A percentile compares a stretch with the other conserved stretches of the same genome.
These are phyloP conservation scores for Coelogynopora nodosa DNA, from an alignment of 2,888 invertebrate genomes.

Conservation along the genomic window DNA sequence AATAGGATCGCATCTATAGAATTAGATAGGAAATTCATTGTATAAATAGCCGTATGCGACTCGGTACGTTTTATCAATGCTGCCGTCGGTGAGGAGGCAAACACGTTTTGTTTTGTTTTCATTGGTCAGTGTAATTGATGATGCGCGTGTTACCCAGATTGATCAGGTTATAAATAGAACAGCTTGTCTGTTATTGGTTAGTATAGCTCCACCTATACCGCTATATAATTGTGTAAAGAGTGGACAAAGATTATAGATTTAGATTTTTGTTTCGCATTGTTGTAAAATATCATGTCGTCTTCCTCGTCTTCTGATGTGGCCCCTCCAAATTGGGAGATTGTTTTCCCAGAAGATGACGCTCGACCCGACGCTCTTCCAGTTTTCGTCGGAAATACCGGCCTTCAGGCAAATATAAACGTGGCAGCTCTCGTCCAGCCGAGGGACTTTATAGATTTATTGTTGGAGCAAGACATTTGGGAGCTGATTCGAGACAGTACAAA, in stretches of 20 bases:
- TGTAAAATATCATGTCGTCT: background rate
- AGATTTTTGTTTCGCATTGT: background rate
- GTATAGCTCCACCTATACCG: background rate
- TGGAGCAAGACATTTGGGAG: background rate
- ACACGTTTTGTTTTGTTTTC: background rate
- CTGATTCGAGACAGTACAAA: background rate
- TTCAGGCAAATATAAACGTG: background rate
- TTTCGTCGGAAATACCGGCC: background rate
- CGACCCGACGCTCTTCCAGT: background rate
- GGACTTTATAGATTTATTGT: background rate
- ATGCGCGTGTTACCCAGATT: background rate
- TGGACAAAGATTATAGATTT: background rate
- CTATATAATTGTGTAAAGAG: background rate
- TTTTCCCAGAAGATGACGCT: background rate
- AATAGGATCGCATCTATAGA: background rate
- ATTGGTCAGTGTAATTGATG: conserved; percentile 10
- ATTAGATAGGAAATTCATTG: conserved; percentile 12
- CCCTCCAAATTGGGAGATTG: background rate
- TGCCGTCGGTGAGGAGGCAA: background rate
- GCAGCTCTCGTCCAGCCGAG: background rate
- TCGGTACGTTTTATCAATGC: background rate
- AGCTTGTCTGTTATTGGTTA: background rate
- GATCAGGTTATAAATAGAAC: background rate
- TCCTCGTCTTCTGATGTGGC: background rate
- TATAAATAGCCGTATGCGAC: background rate